Evolutionary conservation across 2,888 invertebrate species (phyloP).

Genomic region (Sesia apiformis): DNA sequence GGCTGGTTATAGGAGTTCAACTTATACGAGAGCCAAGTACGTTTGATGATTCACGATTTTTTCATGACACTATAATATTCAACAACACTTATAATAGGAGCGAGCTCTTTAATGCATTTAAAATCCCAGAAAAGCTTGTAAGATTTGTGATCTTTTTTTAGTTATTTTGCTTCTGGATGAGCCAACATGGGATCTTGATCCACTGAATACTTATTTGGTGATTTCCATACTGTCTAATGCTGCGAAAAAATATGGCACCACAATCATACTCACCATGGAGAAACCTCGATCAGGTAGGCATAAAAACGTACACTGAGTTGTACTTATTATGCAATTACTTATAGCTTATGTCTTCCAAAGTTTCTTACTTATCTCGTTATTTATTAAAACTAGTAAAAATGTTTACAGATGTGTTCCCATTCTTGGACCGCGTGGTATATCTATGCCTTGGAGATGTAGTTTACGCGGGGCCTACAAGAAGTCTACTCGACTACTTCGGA

Average conservation of each 20-base stretch:
- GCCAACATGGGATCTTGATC: slow-evolving; percentile 95
- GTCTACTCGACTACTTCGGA: slow-evolving; percentile 95
- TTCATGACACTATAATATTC: background rate
- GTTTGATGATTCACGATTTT: slow-evolving; percentile 6
- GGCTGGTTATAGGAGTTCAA: slow-evolving; percentile 93
- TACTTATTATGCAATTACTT: too few relatives aligned
- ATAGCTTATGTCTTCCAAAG: too few relatives aligned
- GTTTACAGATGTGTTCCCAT: slow-evolving; percentile 91
- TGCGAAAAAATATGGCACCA: slow-evolving; percentile 91
- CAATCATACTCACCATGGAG: slow-evolving; percentile 93
- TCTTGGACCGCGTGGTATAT: slow-evolving; percentile 92
- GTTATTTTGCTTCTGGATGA: slow-evolving; percentile 93
- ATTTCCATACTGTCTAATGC: slow-evolving; percentile 94
- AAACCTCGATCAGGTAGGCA: slow-evolving; percentile 82
- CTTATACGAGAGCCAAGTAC: slow-evolving; percentile 94
- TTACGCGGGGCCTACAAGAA: slow-evolving; percentile 91
- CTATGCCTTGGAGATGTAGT: slow-evolving; percentile 94
- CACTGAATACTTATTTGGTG: slow-evolving; percentile 94
- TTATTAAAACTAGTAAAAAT: background rate
- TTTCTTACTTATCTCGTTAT: too few relatives aligned
- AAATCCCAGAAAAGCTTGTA: too few relatives aligned
- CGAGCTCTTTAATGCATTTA: too few relatives aligned
- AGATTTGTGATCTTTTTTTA: slow-evolving; percentile 37
- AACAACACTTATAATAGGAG: too few relatives aligned
- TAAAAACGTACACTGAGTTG: too few relatives aligned